Base-by-base conservation (phyloP, 1,140 invertebrate genomes). In the Halictus rubicundus region DNA sequence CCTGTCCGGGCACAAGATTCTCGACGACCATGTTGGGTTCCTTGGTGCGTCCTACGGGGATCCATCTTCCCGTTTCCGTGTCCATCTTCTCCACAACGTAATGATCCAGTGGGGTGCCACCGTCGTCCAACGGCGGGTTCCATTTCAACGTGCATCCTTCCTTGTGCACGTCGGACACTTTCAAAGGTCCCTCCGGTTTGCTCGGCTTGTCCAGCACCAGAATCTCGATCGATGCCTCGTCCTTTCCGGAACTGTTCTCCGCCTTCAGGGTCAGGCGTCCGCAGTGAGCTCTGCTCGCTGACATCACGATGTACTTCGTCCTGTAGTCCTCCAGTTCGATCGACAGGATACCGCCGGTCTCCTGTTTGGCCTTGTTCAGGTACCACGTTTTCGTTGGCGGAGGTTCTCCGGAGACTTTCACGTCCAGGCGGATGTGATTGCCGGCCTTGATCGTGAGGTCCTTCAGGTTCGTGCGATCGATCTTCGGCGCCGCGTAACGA, bases 1-100 rank as follows among this genome's bases (percentile, higher is more conserved):
- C 98, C 87, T 99, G 97, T 60, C 95, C 98, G 42, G 97, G 97
- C 68, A 97, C 96, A 61, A 98, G 92, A 91, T 97, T 98, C 81
- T 96, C 95, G 5, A 98, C 94, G 84, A 97, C 97, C 79, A 97
- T 96, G 85, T 96, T 97, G 0, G 97, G 96, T 77, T 98, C 97
- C 87, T 96, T 96, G 9, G 95, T 92, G 7, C 96, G 94, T 83
- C 96, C 96, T 73, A 96, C 96, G 2, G 97, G 96, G 59, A 98
- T 93, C 97, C 97, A 98, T 66, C 97, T 94, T 3, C 97, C 96
- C 4, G 96, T 96, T 77, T 97, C 96, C 0, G 95, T 95, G 87
- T 98, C 97, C 92, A 98, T 95, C 91, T 99, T 99, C 90, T 99
- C 98, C 23, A 99, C 97, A 61, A 97, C 94, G 89, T 99, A 99